Conservation (phyloP, 1,140 invertebrate species). For the Bombus consobrinus region DNA sequence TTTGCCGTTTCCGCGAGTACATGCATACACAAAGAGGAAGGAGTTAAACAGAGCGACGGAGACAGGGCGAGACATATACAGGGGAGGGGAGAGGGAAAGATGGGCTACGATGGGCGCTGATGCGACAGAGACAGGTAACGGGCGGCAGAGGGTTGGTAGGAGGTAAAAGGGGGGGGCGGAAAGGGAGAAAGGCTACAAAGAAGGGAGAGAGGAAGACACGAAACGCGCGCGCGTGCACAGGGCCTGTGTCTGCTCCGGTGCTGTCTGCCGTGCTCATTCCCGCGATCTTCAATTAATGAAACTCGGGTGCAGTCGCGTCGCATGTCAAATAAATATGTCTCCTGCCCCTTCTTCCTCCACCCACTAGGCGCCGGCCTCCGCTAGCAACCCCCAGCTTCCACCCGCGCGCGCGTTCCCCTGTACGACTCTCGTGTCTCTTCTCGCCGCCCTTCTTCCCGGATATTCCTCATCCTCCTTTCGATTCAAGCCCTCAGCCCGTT, state of each 20-base stretch:
- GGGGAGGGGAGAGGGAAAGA: slow-evolving; percentile 45
- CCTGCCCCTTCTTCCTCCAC: slow-evolving; percentile 67
- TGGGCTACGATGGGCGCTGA: not conserved
- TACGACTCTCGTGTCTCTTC: slow-evolving; percentile 49
- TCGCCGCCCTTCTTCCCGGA: slow-evolving; percentile 65
- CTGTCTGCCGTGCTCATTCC: slow-evolving; percentile 81
- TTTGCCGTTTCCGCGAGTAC: slow-evolving; percentile 78
- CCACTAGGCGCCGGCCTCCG: slow-evolving; percentile 53
- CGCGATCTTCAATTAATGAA: slow-evolving; percentile 84
- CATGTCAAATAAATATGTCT: slow-evolving; percentile 84
- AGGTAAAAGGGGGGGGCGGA: not conserved
- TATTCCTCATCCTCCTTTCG: slow-evolving; percentile 61
- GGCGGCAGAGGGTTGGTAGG: not conserved
- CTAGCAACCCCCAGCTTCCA: slow-evolving; percentile 43
- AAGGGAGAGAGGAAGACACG: slow-evolving; percentile 38
- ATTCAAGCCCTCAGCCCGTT: slow-evolving; percentile 43
- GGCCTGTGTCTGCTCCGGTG: slow-evolving; percentile 73
- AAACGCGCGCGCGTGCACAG: slow-evolving; percentile 54
- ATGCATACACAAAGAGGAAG: slow-evolving; percentile 63
- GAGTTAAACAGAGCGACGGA: slow-evolving; percentile 17
- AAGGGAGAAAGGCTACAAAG: slow-evolving; percentile 34
- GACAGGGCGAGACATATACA: slow-evolving; percentile 47
- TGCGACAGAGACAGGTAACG: slow-evolving; percentile 49
- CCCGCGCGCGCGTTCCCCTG: slow-evolving; percentile 17
- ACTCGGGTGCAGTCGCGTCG: slow-evolving; percentile 83